A percentile compares a stretch with the other conserved stretches of the same genome.
These are phyloP conservation scores for Temnothorax longispinosus DNA, from an alignment of 1,140 invertebrate genomes.

Conservation along the genomic window DNA sequence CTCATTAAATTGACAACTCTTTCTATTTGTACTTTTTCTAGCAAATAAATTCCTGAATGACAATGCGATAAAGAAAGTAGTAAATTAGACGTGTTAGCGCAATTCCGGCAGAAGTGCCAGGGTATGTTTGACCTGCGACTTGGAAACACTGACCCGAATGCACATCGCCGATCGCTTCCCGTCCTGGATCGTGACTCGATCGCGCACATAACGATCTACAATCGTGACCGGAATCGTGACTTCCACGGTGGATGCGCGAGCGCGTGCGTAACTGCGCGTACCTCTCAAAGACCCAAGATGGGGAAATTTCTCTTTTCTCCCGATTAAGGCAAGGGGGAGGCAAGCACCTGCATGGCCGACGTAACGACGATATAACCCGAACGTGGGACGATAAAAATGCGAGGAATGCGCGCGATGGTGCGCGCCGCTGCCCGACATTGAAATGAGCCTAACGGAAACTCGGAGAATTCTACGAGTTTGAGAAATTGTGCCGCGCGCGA, in stretches of 20 bases:
- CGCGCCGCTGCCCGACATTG: slow-evolving; percentile 22
- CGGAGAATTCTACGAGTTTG: neutral
- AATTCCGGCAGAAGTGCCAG: neutral
- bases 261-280: slow-evolving; percentile 27
- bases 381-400: slow-evolving; percentile 37
- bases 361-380: slow-evolving; percentile 13
- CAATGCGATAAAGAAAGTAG: neutral
- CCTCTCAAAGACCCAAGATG: neutral
- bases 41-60: neutral
- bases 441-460: slow-evolving; percentile 40
- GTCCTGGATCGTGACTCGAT: slow-evolving; percentile 79
- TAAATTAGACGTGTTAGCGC: neutral
- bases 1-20: neutral
- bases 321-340: slow-evolving; percentile 9
- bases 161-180: slow-evolving; percentile 47
- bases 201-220: slow-evolving; percentile 56
- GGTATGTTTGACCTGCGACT: slow-evolving; percentile 16
- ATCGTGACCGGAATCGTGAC: slow-evolving; percentile 65
- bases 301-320: slow-evolving; percentile 47
- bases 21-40: neutral
- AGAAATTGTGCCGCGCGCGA: slow-evolving; percentile 23
- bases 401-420: slow-evolving; percentile 16
- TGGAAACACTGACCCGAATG: slow-evolving; percentile 47
- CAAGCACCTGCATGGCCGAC: neutral
- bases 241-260: slow-evolving; percentile 18